Conservation (phyloP, 2,113 vertebrate species). For the Noturus placidus region DNA sequence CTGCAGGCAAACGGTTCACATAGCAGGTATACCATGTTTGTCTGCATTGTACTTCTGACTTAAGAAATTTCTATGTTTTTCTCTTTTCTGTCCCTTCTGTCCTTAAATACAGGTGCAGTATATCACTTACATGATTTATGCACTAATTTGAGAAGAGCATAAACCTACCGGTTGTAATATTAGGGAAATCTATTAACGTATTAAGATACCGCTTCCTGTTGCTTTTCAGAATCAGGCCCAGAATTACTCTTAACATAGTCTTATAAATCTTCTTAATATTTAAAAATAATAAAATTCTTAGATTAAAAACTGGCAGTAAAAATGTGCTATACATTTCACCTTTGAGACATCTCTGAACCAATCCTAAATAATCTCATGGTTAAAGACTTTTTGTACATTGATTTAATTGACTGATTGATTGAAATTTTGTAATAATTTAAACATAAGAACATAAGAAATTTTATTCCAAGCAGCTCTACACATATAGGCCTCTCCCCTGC, state of each 20-base stretch:
- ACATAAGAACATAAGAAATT: neutral
- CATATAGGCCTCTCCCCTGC: neutral
- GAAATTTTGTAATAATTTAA: no score
- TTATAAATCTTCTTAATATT: neutral
- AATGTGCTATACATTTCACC: neutral
- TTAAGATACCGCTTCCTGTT: neutral
- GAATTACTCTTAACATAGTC: neutral
- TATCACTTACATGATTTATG: neutral
- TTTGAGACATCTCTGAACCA: neutral
- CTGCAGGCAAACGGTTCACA: neutral
- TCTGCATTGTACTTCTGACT: neutral
- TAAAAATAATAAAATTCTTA: neutral
- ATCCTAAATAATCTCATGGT: neutral
- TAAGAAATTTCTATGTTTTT: neutral
- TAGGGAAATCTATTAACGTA: neutral
- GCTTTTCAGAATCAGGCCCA: neutral
- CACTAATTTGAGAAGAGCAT: neutral
- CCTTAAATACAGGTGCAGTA: neutral
- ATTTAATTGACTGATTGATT: no score
- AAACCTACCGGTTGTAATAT: neutral
- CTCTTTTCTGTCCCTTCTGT: neutral
- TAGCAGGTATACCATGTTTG: neutral
- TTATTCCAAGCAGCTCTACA: neutral
- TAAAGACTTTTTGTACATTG: neutral
- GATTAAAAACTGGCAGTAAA: neutral